These are phyloP conservation scores for Raphicerus campestris DNA, from an alignment of 2,113 vertebrate genomes.

Conservation along the genomic window DNA sequence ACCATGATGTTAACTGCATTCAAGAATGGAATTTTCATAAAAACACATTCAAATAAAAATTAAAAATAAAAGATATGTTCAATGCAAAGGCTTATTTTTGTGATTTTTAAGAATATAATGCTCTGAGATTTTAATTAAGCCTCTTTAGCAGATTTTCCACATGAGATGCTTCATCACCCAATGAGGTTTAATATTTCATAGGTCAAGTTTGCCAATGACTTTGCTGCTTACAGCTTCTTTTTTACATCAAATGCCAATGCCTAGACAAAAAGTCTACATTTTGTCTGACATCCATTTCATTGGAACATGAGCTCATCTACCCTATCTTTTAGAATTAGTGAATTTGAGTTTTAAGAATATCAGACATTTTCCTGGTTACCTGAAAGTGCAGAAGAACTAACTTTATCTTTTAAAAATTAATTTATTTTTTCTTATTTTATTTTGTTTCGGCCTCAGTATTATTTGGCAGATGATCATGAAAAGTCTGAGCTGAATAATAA, in stretches of 20 bases:
- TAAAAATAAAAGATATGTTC: neutral
- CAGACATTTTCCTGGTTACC: neutral
- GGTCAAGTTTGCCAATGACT: neutral
- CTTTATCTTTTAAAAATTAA: neutral
- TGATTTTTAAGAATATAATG: neutral
- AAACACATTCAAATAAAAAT: neutral
- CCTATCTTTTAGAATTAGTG: neutral
- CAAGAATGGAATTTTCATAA: neutral
- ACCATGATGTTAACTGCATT: neutral
- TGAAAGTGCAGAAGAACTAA: neutral
- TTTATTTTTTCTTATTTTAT: conserved; percentile 6
- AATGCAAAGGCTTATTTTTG: neutral
- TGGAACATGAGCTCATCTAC: neutral
- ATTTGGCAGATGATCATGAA: conserved; percentile 20
- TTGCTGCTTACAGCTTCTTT: neutral
- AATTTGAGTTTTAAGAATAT: neutral
- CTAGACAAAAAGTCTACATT: neutral
- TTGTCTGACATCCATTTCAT: neutral
- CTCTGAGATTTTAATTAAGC: conserved; percentile 31
- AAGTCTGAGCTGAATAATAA: conserved; percentile 8
- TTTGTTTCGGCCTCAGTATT: conserved; percentile 25
- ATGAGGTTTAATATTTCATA: conserved; percentile 10
- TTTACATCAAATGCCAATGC: neutral
- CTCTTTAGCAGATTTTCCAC: neutral
- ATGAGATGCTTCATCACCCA: conserved; percentile 29